Evolutionary conservation across 2,113 vertebrate genomes (phyloP), one percentile per base, ranked within the genome.

Genomic region (Salvelinus sp.): DNA sequence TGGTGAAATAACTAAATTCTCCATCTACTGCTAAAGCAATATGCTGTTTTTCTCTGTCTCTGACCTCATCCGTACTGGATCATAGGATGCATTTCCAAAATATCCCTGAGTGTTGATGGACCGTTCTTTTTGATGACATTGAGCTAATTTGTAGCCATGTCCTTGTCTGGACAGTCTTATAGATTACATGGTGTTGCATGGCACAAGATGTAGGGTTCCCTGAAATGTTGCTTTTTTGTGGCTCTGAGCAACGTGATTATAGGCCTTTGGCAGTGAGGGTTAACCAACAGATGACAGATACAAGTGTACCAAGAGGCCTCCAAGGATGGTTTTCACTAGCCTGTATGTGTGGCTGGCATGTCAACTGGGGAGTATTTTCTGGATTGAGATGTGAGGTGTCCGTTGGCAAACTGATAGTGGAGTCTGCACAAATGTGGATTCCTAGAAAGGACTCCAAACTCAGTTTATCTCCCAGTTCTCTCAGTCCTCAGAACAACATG

Each of bases 201-300:
- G 83, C 75, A 54, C 76, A 77, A 77, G 77, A 74, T 77, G 71
- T 67, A 66, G 62, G 71, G 27, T 79, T 78, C 62, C 62, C 48
- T 73, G 33, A 73, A 72, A 62, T 76, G 68, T 77, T 79, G 62
- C 25, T 77, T 82, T 85, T 79, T 16, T 48, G 76, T 74, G 70
- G 66, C 69, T 63, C 62, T 76, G 76, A 73, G 64, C 76, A 79
- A 82, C 68, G 79, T 80, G 84, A 87, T 89, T 82, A 89, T 70
- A 90, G 81, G 50, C 77, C 70, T 79, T 85, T 92, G 86, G 84
- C 86, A 86, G 79, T 50, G 62, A 77, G 69, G 73, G 68, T 77
- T 76, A 79, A 85, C 76, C 79, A 80, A 72, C 78, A 79, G 82
- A 83, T 88, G 86, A 88, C 81, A 87, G 78, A 88, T 85, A 87